Evolutionary conservation across 2,797 vertebrate genomes (phyloP), one percentile per base, ranked within the genome.

Genomic region (Hemitrygon akajei): DNA sequence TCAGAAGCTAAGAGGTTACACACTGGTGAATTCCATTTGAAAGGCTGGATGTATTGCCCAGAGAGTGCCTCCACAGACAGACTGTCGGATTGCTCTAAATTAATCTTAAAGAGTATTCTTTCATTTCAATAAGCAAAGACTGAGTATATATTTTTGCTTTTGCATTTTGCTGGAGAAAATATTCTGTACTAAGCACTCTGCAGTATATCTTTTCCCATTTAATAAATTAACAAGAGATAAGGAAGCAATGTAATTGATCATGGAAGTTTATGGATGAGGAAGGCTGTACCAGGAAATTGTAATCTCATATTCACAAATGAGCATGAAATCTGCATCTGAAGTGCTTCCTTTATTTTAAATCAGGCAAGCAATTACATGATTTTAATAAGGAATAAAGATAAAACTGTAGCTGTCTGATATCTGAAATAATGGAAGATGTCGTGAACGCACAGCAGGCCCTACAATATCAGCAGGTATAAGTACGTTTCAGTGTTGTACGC

Each of bases 61-160:
- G 18, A 92, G 37, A 47, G 1, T 92, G 66, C 22, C 34, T 92
- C 89, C 34, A 47, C 89, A 92, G 89, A 84, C 81, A 84, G 81
- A 92, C 91, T 47, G 71, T 93, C 71, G 56, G 91, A 30, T 75
- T 93, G 71, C 71, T 93, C n/a, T 40, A 66, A 69, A 37, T 71
- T 93, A 30, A 56, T 16, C 71, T 91, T 89, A 16, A 30, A 47
- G 73, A 30, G 91, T 75, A 93, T 93, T 25, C 40, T 40, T 93
- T 93, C 40, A 93, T 27, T 47, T 73, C 69, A 27, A 71, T 5
- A 37, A 92, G 91, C 91, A 73, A 56, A 93, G 91, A 75, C 18
- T 58, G 22, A 16, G 22, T 22, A 47, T 69, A 91, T 91, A 91
- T 69, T 91, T 91, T 37, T 37, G 40, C 12, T 27, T 40, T 30